Percentiles rank a stretch among this genome's conserved stretches.
Evolutionary conservation across 2,888 invertebrate species (phyloP).

Genomic region (Teinopalpus imperialis): DNA sequence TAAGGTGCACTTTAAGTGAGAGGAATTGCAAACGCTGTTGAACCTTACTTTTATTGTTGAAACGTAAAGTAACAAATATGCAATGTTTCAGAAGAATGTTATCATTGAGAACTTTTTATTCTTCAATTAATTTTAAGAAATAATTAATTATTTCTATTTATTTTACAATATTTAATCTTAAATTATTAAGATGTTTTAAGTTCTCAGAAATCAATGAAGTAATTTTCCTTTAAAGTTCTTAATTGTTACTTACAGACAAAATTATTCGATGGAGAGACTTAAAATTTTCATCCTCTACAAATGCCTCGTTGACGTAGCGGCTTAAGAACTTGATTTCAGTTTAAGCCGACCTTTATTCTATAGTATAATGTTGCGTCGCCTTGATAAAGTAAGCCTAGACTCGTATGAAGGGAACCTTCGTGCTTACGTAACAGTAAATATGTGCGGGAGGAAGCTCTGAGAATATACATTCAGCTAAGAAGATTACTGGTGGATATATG

Average conservation of each 20-base stretch:
- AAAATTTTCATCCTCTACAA: conserved; percentile 16
- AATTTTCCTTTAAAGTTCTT: background rate
- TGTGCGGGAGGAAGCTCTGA: background rate
- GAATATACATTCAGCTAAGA: background rate
- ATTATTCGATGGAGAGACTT: conserved; percentile 10
- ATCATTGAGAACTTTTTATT: too few relatives aligned
- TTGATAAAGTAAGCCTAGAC: conserved; percentile 8
- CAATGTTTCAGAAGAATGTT: too few relatives aligned
- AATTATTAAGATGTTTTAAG: background rate
- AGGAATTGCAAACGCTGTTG: too few relatives aligned
- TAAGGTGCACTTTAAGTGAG: too few relatives aligned
- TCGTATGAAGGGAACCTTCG: conserved; percentile 1
- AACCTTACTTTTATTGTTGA: too few relatives aligned
- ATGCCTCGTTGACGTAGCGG: conserved; percentile 16
- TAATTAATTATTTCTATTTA: too few relatives aligned
- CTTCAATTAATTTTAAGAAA: too few relatives aligned
- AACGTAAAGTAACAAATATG: too few relatives aligned
- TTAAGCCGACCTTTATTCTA: conserved; percentile 26
- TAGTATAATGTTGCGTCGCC: conserved; percentile 8
- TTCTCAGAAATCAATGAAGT: too few relatives aligned
- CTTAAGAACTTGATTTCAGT: conserved; percentile 24
- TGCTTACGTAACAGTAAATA: conserved; percentile 6
- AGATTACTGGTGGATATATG: background rate
- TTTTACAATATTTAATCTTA: too few relatives aligned
- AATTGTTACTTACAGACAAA: conserved; percentile 11